A percentile compares a stretch with the other conserved stretches of the same genome.
phyloP scores from a whole-genome alignment of 2,113 vertebrate genomes.

The Zosterops lateralis region DNA sequence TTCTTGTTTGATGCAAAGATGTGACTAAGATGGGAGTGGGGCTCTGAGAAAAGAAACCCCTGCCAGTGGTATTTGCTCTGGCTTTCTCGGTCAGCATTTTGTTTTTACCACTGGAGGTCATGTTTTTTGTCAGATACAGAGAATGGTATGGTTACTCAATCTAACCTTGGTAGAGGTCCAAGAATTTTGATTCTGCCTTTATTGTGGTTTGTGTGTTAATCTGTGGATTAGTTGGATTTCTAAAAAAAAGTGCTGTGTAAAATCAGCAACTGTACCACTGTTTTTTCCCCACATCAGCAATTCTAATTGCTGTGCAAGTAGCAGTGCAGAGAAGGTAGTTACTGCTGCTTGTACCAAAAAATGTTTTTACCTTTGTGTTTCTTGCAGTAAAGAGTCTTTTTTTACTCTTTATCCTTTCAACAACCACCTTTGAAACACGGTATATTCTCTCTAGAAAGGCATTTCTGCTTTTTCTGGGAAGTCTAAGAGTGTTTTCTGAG shows the following conservation, averaged over 20 bases:
- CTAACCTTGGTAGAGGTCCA: not conserved
- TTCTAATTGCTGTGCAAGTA: not conserved
- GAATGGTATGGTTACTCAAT: not conserved
- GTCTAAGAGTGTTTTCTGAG: not conserved
- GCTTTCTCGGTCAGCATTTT: not conserved
- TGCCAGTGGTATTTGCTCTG: not conserved
- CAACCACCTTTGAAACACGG: not conserved
- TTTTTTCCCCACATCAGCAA: not conserved
- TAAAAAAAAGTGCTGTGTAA: not conserved
- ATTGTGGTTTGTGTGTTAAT: not conserved
- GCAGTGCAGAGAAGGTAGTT: not conserved
- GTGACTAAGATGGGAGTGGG: not conserved
- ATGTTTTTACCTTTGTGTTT: not conserved
- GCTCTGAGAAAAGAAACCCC: not conserved
- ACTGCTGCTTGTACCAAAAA: not conserved
- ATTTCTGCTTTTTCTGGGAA: not conserved
- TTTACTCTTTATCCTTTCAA: not conserved
- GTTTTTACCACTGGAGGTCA: not conserved
- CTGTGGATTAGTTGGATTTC: slow-evolving; percentile 5
- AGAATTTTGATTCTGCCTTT: not conserved
- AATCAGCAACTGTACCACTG: not conserved
- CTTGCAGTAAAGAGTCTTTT: not conserved
- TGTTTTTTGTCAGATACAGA: not conserved
- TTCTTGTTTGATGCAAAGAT: not conserved
- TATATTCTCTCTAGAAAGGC: not conserved